Evolutionary conservation across 2,797 vertebrate species (phyloP).

Genomic region (Eulemur coronatus): DNA sequence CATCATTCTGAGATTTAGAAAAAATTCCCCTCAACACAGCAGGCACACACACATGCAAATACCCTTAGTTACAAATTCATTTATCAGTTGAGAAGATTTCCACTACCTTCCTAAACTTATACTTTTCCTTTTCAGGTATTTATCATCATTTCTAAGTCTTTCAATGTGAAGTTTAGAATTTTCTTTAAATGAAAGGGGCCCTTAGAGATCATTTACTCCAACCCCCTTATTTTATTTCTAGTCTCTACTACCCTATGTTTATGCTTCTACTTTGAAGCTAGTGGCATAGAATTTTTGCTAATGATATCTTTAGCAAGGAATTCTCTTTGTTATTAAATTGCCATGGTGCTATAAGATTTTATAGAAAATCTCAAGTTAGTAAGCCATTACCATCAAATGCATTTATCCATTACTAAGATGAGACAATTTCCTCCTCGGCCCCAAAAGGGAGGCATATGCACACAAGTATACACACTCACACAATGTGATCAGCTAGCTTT

Average conservation of each 20-base stretch:
- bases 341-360: neutral
- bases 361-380: conserved; percentile 26
- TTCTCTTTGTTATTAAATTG: conserved; percentile 54
- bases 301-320: conserved; percentile 60
- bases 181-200: conserved; percentile 46
- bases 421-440: conserved; percentile 31
- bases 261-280: conserved; percentile 55
- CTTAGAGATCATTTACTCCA: conserved; percentile 35
- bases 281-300: conserved; percentile 44
- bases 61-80: neutral
- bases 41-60: neutral
- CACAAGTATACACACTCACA: neutral
- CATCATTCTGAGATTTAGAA: neutral
- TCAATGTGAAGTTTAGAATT: conserved; percentile 23
- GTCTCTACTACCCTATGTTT: conserved; percentile 54
- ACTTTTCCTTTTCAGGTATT: neutral
- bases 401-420: conserved; percentile 33
- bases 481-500: conserved; percentile 49
- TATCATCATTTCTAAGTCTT: conserved; percentile 35
- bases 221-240: conserved; percentile 49
- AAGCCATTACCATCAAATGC: conserved; percentile 47
- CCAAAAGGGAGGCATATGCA: conserved; percentile 11
- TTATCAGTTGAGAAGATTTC: neutral
- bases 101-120: conserved; percentile 14
- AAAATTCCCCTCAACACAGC: neutral